phyloP scores from a whole-genome alignment of 2,113 vertebrate genomes.

The Candoia aspera region DNA sequence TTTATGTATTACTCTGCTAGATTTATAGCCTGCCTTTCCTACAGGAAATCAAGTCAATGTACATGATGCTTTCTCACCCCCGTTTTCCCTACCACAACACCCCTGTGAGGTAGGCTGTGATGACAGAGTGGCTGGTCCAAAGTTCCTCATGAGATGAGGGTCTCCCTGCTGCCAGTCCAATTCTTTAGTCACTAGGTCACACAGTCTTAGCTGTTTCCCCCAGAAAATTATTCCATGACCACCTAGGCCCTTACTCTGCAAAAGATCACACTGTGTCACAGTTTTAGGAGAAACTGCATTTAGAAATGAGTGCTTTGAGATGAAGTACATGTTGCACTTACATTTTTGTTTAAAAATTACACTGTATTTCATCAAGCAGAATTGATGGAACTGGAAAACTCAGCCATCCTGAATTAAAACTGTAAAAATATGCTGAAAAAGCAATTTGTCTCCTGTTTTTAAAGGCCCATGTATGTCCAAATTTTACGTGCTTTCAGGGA shows the following conservation, averaged over 20 bases:
- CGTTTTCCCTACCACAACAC: not conserved
- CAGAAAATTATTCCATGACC: not conserved
- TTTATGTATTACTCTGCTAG: not conserved
- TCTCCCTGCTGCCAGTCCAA: not conserved
- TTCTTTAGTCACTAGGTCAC: not conserved
- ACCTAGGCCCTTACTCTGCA: not conserved
- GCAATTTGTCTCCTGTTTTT: not conserved
- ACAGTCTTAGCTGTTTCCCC: not conserved
- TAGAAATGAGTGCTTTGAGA: not conserved
- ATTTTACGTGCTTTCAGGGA: not conserved
- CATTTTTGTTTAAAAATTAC: not conserved
- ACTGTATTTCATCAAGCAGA: not conserved
- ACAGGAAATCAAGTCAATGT: not conserved
- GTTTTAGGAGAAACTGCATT: not conserved
- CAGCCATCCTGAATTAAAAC: not conserved
- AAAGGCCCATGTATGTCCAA: not conserved
- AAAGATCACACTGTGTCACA: not conserved
- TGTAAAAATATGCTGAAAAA: not conserved
- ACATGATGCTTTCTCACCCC: not conserved
- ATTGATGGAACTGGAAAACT: not conserved
- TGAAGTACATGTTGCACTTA: not conserved
- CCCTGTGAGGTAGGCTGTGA: not conserved
- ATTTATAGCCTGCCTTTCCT: not conserved
- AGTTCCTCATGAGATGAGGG: not conserved
- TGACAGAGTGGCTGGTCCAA: not conserved